Base-by-base conservation (phyloP, 2,797 vertebrate genomes). In the Cossypha polioptera region DNA sequence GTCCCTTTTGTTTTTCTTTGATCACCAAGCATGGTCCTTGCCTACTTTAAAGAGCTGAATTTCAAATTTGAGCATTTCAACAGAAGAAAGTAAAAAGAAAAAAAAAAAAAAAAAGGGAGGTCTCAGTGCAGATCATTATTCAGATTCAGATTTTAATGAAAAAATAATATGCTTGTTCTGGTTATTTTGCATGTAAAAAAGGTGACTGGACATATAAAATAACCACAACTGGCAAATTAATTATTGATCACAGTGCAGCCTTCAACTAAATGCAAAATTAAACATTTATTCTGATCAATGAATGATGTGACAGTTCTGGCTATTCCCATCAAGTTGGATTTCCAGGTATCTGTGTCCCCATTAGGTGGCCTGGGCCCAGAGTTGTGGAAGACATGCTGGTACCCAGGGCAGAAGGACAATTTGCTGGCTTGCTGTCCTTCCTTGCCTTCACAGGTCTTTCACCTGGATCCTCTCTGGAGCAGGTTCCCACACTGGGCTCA, bases 231-330 rank as follows among this genome's bases (percentile, higher is more conserved):
- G 65, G 35, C 24, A 63, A 82, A 87, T 93, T 42, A 92, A 86
- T 93, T 95, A 94, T 95, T 86, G 55, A 96, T 89, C 83, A 14
- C 45, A 78, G 51, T 1, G 0, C 71, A 76, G 35, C 54, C 81
- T 91, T 87, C 65, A 63, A 86, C 82, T 90, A 92, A 92, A 95
- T 84, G 74, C 80, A 95, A 90, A 95, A 95, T 95, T 81, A 97
- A 96, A 92, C 80, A 89, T 94, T 94, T 76, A 96, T 96, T 95
- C 61, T 65, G 86, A 86, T 92, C 89, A 92, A 62, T 95, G 94
- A 96, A 87, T 90, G 79, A 92, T 92, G 81, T 50, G 87, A 45
- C 80, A 51, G 69, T 88, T 67, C 87, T 67, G 82, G 74, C 63
- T 73, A 38, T 86, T 95, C 74, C 75, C 35, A 0, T 83, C 66